A percentile compares a stretch with the other conserved stretches of the same genome.
These are phyloP conservation scores for Drosophila rubida DNA, from an alignment of 2,888 invertebrate species.

Conservation along the genomic window DNA sequence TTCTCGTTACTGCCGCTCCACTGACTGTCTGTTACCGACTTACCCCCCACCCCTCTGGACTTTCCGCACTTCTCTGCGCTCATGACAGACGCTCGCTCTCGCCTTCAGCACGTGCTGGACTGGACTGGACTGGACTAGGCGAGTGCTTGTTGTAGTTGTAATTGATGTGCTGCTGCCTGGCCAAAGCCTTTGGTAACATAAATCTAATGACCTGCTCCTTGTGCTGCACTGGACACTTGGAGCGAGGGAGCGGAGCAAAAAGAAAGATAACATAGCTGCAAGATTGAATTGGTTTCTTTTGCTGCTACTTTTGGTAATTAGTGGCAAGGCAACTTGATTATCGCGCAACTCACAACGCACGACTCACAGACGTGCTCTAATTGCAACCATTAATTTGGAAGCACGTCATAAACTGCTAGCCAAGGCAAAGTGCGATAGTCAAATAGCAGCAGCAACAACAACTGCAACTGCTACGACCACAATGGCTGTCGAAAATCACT, in stretches of 20 bases:
- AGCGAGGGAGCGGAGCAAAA: background rate
- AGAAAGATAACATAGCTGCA: conserved; percentile 25
- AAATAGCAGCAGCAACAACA: conserved; percentile 9
- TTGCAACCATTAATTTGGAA: conserved; percentile 64
- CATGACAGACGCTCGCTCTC: background rate
- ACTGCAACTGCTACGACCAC: background rate
- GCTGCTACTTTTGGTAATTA: conserved; percentile 68
- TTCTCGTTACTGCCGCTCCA: conserved; percentile 76
- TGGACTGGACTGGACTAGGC: conserved; percentile 20
- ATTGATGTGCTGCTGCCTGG: conserved; percentile 68
- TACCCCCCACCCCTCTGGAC: background rate
- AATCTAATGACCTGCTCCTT: conserved; percentile 64
- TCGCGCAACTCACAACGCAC: conserved; percentile 23
- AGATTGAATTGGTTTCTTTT: conserved; percentile 60
- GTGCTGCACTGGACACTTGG: conserved; percentile 23
- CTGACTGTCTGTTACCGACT: conserved; percentile 46
- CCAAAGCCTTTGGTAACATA: conserved; percentile 66
- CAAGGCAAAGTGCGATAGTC: conserved; percentile 10
- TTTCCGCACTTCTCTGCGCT: background rate
- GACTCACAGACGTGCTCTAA: conserved; percentile 51
- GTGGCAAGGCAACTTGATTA: conserved; percentile 69
- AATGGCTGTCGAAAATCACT: background rate
- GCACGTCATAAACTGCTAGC: conserved; percentile 45
- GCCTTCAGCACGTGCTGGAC: conserved; percentile 7
- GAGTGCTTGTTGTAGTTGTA: conserved; percentile 58